Percentiles rank a stretch among this genome's conserved stretches.
Conservation (phyloP, 2,888 invertebrate genomes). For the Cinara cedri region DNA sequence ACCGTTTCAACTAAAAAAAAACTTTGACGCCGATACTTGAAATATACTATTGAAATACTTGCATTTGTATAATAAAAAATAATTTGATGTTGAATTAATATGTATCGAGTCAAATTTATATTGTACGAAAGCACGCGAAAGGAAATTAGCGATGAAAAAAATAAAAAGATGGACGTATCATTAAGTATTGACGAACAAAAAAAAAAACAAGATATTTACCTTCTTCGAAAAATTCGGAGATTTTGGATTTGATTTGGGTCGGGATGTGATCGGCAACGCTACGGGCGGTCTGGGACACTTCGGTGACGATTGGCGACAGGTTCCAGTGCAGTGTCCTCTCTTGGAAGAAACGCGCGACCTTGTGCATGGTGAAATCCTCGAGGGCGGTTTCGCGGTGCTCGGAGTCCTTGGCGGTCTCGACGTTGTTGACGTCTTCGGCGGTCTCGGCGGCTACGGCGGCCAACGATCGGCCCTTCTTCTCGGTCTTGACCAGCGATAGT, state of each 20-base stretch:
- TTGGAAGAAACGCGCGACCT: slow-evolving; percentile 67
- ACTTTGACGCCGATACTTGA: too few relatives aligned
- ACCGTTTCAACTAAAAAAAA: too few relatives aligned
- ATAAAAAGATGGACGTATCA: too few relatives aligned
- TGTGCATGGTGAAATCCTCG: slow-evolving; percentile 68
- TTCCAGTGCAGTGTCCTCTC: slow-evolving; percentile 67
- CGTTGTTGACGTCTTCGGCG: slow-evolving; percentile 63
- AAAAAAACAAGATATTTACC: too few relatives aligned
- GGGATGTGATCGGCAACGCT: slow-evolving; percentile 67
- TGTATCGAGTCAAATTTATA: too few relatives aligned
- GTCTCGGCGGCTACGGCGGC: slow-evolving; percentile 62
- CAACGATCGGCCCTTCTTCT: slow-evolving; percentile 43
- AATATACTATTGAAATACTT: too few relatives aligned
- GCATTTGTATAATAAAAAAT: too few relatives aligned
- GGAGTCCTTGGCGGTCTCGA: slow-evolving; percentile 64
- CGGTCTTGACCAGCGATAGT: slow-evolving; percentile 65
- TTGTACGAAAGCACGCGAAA: too few relatives aligned
- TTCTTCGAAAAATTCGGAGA: slow-evolving; percentile 68
- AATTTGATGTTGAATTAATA: too few relatives aligned
- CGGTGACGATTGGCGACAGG: slow-evolving; percentile 64
- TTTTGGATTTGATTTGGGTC: slow-evolving; percentile 67
- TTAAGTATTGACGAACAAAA: too few relatives aligned
- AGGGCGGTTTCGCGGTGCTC: slow-evolving; percentile 67
- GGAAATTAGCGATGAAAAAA: too few relatives aligned
- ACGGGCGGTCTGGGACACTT: slow-evolving; percentile 63